Evolutionary conservation across 2,888 invertebrate genomes (phyloP), one percentile per base, ranked within the genome.

Genomic region (Cerastis leucographa): DNA sequence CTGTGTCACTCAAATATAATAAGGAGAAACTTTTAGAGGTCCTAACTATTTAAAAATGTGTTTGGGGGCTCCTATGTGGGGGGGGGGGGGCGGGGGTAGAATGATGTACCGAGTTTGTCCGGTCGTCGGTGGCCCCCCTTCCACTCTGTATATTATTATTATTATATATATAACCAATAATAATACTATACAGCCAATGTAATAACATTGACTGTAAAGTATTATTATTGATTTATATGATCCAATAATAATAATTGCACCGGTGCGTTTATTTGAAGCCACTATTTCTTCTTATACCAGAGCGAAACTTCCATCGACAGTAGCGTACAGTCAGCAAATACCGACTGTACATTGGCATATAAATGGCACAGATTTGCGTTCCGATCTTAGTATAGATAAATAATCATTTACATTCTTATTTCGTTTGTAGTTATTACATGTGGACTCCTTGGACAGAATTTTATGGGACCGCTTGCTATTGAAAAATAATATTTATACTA

Each of bases 361-460:
- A 74, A 86, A 88, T 88, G 80, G 76, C 86, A 87, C 88, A 84
- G 66, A 75, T 74, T 81, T 61, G 17, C 46, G 22, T 64, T 69
- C 29, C 61, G 65, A 74, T 65, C 56, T 56, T 64, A 68, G 46
- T n/a, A 64, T 72, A 78, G 3, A 66, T 66, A 66, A 9, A 68
- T n/a, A 82, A 56, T 69, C 0, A 49, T 35, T 49, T 49, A 25
- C 19, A 62, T 46, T 44, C 4, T 62, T 62, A 80, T 65, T 64
- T 80, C 9, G 25, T 14, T 72, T 68, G 29, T 67, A 59, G 51
- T 29, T 70, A 59, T 40, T 76, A 64, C 56, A 54, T 64, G 42
- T 84, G 79, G 79, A 88, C 88, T 66, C 40, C 64, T 66, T 88
- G 88, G 88, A 88, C 86, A 86, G 86, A 87, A 74, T 86, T 49